Evolutionary conservation across 2,797 vertebrate genomes (phyloP), one percentile per base, ranked within the genome.

Genomic region (Paratrypauchen microcephalus): DNA sequence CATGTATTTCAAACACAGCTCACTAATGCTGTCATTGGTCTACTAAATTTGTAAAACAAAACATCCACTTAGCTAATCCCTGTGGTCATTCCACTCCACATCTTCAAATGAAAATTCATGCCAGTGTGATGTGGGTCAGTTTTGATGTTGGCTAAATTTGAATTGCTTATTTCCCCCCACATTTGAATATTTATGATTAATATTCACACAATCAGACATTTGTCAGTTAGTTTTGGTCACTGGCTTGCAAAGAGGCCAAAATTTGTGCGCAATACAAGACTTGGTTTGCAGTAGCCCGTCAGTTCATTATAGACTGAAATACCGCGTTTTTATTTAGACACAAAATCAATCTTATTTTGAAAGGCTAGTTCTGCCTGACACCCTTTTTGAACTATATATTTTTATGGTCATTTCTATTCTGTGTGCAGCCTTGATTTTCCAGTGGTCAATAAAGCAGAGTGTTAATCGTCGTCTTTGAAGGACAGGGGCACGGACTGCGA

Each of bases 241-340:
- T 80, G 83, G 76, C 55, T 56, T 65, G 56, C 23, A 82, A 67
- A 41, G 24, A 39, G 67, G 64, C 76, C 54, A 74, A 75, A 84
- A 87, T 85, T 69, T 79, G 74, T 73, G 65, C 65, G 69, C 70
- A 63, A 76, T 76, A 66, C 47, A 78, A 78, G 66, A 68, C 61
- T 73, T 74, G 69, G 78, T 84, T 72, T 81, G 55, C 73, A 69
- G 62, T 75, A 69, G 82, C 76, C 74, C 76, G 79, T 78, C 86
- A 45, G 84, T 67, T 74, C 41, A 15, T 45, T 45, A 45, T 13
- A 15, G 41, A 41, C 7, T 65, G 39, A 71, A 68, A 69, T 74
- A 28, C 61, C 50, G 32, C 65, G 65, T 71, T 69, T 59, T 71
- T 74, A 65, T 41, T 83, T 74, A 65, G 73, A 57, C 45, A 65